Conservation (phyloP, 2,797 vertebrate species). For the Graptemys geographica region DNA sequence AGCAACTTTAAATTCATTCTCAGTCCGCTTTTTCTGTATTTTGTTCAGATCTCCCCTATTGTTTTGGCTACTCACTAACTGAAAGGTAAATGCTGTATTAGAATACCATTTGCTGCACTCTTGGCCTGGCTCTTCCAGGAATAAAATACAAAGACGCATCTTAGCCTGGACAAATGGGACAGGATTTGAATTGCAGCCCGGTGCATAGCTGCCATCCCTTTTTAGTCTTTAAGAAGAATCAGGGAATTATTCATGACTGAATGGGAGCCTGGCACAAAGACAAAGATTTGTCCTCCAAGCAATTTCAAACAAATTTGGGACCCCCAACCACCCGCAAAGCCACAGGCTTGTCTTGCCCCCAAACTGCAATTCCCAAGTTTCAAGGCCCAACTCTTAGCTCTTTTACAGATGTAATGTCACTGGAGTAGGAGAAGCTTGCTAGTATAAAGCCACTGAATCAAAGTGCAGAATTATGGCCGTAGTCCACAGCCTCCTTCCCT, state of each 20-base stretch:
- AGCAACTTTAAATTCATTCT: not conserved
- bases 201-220: not conserved
- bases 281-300: not conserved
- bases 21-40: fast-evolving
- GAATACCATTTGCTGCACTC: not conserved
- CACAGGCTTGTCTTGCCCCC: not conserved
- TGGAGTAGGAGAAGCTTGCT: not conserved
- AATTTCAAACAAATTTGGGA: not conserved
- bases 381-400: not conserved
- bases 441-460: not conserved
- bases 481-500: not conserved
- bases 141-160: not conserved
- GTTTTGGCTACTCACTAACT: not conserved
- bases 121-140: not conserved
- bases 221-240: not conserved
- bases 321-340: not conserved
- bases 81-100: not conserved
- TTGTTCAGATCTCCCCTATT: not conserved
- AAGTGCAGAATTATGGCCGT: not conserved
- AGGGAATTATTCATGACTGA: not conserved
- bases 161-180: not conserved
- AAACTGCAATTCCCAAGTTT: not conserved
- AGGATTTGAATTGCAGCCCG: not conserved
- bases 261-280: not conserved
- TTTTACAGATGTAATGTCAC: not conserved